Evolutionary conservation across 2,113 vertebrate species (phyloP), one percentile per base, ranked within the genome.

Genomic region (Malurus alboscapulatus): DNA sequence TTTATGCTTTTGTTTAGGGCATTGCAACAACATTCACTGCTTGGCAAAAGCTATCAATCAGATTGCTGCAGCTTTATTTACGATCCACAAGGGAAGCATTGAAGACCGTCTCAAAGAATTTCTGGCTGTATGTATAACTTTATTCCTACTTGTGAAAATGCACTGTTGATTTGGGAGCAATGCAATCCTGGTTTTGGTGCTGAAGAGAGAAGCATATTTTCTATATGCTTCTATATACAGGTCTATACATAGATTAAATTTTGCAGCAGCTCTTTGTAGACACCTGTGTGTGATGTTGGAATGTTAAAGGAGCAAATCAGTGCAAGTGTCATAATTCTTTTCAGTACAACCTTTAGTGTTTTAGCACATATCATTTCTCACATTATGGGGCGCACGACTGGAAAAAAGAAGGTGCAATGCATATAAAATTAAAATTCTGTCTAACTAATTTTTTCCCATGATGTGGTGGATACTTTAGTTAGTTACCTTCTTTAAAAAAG

Each of bases 1-100:
- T 86, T 5, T 97, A 9, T 79, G 57, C 97, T 96, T 97, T 96
- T 93, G 26, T 93, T 92, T 95, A 99, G 99, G 99, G 30, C 99
- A 99, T 94, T 99, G 99, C 97, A 99, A 99, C 98, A 99, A 99
- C 97, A 99, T 99, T 94, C 99, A 99, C 91, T 99, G 99, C 96
- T 96, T 99, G 98, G 99, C 99, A 74, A 99, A 99, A 97, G 99
- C 99, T 66, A 99, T 99, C 97, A 99, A 99, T 97, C 99, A 99
- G 98, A 99, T 99, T 32, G 99, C 99, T 76, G 99, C 99, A 40
- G 99, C 99, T 85, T 98, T 99, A 71, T 99, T 99, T 96, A 99
- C 99, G 94, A 99, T 99, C 97, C 99, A 99, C 97, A 99, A 99
- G 97, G 99, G 99, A 93, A 99, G 99, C 98, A 99, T 99, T 90